A percentile compares a stretch with the other conserved stretches of the same genome.
Evolutionary conservation across 2,888 invertebrate species (phyloP).

Genomic region (Caenorhabditis sinica): DNA sequence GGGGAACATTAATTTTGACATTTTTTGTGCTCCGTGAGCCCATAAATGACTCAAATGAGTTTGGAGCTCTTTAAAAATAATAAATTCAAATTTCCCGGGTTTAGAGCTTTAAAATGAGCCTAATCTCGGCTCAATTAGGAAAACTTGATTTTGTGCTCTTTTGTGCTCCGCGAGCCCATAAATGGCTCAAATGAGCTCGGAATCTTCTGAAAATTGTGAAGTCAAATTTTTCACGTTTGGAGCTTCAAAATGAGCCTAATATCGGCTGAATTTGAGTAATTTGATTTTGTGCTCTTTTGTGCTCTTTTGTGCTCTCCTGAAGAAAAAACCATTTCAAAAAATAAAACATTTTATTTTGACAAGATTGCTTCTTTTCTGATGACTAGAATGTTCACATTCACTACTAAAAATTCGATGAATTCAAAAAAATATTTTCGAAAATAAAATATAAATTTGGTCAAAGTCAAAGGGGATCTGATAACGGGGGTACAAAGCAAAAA

Average conservation of each 20-base stretch:
- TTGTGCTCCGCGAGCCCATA: background rate
- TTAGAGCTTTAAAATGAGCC: background rate
- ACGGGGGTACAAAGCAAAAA: too few relatives aligned
- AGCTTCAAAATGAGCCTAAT: background rate
- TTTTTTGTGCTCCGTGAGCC: too few relatives aligned
- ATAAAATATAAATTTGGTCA: background rate
- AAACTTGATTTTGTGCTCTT: too few relatives aligned
- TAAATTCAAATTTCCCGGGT: background rate
- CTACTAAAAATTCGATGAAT: background rate
- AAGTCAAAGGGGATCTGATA: too few relatives aligned
- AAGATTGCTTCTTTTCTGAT: background rate
- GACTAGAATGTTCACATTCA: constrained; percentile 32
- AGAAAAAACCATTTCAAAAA: background rate
- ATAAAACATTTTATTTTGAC: constrained; percentile 12
- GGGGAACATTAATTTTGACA: too few relatives aligned
- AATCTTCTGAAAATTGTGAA: background rate
- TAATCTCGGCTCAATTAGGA: background rate
- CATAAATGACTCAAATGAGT: background rate
- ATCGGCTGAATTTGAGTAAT: too few relatives aligned
- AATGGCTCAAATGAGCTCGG: background rate
- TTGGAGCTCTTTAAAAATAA: background rate
- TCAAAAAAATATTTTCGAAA: background rate
- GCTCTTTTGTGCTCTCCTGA: background rate
- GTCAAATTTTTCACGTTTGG: background rate
- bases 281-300: too few relatives aligned